These are phyloP conservation scores for Tetragonula clypearis DNA, from an alignment of 1,140 invertebrate genomes.

Conservation along the genomic window DNA sequence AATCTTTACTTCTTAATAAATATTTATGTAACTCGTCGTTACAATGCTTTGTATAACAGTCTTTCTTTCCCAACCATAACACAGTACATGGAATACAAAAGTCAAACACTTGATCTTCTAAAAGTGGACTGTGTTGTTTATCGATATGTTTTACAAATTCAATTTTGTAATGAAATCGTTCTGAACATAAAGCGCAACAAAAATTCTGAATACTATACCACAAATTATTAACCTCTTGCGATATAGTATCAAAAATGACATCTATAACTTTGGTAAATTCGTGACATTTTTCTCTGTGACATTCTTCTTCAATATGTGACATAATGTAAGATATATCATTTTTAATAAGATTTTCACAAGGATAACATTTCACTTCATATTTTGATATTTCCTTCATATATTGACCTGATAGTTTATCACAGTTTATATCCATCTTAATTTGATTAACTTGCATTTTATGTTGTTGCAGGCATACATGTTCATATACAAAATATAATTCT, in stretches of 20 bases:
- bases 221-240: slow-evolving; percentile 58
- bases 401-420: neutral
- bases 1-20: slow-evolving; percentile 53
- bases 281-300: slow-evolving; percentile 7
- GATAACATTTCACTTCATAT: neutral
- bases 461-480: slow-evolving; percentile 41
- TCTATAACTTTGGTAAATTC: neutral
- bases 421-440: slow-evolving; percentile 19
- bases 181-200: slow-evolving; percentile 49
- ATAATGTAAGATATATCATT: slow-evolving; percentile 31
- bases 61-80: slow-evolving; percentile 53
- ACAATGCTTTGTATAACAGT: slow-evolving; percentile 53
- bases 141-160: slow-evolving; percentile 57
- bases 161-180: slow-evolving; percentile 52
- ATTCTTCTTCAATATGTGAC: slow-evolving; percentile 21
- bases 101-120: slow-evolving; percentile 47
- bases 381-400: neutral
- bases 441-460: slow-evolving; percentile 41
- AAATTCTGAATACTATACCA: slow-evolving; percentile 62
- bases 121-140: neutral
- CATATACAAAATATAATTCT: slow-evolving; percentile 40
- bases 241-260: slow-evolving; percentile 49
- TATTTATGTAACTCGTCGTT: slow-evolving; percentile 49
- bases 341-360: slow-evolving; percentile 19
- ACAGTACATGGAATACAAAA: slow-evolving; percentile 66